phyloP scores from a whole-genome alignment of 2,797 vertebrate species.

The Psittacula derbiana region DNA sequence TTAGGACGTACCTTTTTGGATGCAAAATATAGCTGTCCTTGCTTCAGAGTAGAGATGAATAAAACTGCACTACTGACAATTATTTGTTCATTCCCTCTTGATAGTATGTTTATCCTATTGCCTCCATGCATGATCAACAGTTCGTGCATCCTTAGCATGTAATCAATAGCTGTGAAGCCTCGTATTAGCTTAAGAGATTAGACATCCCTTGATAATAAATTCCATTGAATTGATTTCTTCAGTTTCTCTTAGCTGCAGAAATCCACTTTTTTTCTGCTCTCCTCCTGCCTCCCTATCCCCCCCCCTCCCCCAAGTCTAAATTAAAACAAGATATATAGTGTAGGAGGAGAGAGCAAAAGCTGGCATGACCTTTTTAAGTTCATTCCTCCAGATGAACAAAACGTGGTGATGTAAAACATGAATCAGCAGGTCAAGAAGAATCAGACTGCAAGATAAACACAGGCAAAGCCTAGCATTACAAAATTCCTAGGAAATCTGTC shows the following conservation, averaged over 20 bases:
- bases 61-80: slow-evolving; percentile 57
- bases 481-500: slow-evolving; percentile 29
- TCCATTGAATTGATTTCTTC: slow-evolving; percentile 79
- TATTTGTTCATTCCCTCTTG: slow-evolving; percentile 71
- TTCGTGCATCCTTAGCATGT: slow-evolving; percentile 74
- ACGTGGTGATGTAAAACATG: slow-evolving; percentile 46
- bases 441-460: slow-evolving; percentile 55
- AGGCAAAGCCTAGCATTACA: slow-evolving; percentile 42
- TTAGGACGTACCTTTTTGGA: slow-evolving; percentile 58
- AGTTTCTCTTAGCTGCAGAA: slow-evolving; percentile 68
- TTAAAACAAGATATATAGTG: slow-evolving; percentile 76
- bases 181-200: slow-evolving; percentile 83
- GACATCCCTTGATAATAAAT: slow-evolving; percentile 81
- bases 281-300: accelerated
- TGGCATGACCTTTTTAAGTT: slow-evolving; percentile 61
- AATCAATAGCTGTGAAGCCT: slow-evolving; percentile 83
- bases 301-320: slow-evolving; percentile 63
- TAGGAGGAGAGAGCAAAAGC: slow-evolving; percentile 56
- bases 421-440: slow-evolving; percentile 66
- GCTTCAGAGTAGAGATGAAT: slow-evolving; percentile 48
- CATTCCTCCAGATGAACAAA: slow-evolving; percentile 62
- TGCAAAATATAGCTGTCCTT: slow-evolving; percentile 40
- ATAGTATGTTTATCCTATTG: slow-evolving; percentile 70
- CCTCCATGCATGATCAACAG: slow-evolving; percentile 78
- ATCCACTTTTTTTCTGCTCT: slow-evolving; percentile 45